Percentiles rank a stretch among this genome's conserved stretches.
phyloP scores from a whole-genome alignment of 2,888 invertebrate genomes.

The Apodemia duryi region DNA sequence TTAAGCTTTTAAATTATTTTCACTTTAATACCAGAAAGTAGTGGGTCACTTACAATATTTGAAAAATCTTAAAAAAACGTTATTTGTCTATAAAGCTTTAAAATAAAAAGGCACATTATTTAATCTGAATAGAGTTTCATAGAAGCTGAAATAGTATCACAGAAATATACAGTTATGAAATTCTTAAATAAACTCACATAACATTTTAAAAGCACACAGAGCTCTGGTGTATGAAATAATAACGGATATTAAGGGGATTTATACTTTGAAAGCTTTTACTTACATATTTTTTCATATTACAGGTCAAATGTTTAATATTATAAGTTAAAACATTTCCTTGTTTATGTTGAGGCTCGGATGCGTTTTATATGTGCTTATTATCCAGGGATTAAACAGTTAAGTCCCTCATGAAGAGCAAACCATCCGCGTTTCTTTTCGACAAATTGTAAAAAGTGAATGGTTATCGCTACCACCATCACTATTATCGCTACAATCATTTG shows the following conservation, averaged over 20 bases:
- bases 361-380: too few species aligned
- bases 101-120: slow-evolving; percentile 4
- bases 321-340: neutral
- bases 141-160: slow-evolving; percentile 4
- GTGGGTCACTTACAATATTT: too few species aligned
- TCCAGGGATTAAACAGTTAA: too few species aligned
- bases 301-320: neutral
- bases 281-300: neutral
- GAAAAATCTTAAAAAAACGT: too few species aligned
- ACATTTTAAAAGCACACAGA: neutral
- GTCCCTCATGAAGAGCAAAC: too few species aligned
- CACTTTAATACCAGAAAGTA: too few species aligned
- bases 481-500: too few species aligned
- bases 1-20: too few species aligned
- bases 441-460: too few species aligned
- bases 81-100: neutral
- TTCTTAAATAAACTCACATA: slow-evolving; percentile 12
- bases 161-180: slow-evolving; percentile 12
- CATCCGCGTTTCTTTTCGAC: too few species aligned
- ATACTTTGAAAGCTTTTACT: slow-evolving; percentile 4
- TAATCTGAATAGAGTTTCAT: neutral
- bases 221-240: slow-evolving; percentile 9
- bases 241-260: slow-evolving; percentile 9
- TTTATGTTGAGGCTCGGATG: neutral
- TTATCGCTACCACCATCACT: too few species aligned